A percentile compares a stretch with the other conserved stretches of the same genome.
Evolutionary conservation across 2,888 invertebrate species (phyloP).

Genomic region (Lordiphosa andalusiaca): DNA sequence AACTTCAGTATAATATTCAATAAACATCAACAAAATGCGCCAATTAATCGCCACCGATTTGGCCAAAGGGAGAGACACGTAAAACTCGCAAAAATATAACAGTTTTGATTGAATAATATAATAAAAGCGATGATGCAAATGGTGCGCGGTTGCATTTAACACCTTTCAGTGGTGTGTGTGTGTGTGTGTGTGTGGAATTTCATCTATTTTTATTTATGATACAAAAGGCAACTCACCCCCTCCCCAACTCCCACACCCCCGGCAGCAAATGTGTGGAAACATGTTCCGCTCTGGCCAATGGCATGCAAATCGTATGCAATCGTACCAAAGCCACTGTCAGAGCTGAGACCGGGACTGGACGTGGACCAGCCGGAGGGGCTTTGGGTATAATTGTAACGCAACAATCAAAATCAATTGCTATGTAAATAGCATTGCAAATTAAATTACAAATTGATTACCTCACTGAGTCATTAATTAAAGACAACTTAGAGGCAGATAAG

Average conservation of each 20-base stretch:
- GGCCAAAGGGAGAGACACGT: conserved; percentile 17
- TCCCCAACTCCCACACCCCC: background rate
- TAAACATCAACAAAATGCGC: conserved; percentile 68
- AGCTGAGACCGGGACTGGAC: conserved; percentile 1
- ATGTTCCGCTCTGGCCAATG: conserved; percentile 44
- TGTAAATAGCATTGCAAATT: conserved; percentile 76
- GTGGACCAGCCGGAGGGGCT: background rate
- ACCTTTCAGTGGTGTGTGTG: conserved; percentile 50
- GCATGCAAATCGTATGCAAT: conserved; percentile 67
- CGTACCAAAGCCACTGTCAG: conserved; percentile 40
- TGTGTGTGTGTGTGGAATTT: conserved; percentile 53
- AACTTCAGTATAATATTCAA: conserved; percentile 71
- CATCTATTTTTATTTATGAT: conserved; percentile 56
- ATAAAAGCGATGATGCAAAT: conserved; percentile 79
- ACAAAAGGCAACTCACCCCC: background rate
- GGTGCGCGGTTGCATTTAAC: conserved; percentile 70
- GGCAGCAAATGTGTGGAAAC: conserved; percentile 20
- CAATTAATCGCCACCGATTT: conserved; percentile 59
- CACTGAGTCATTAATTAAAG: conserved; percentile 76
- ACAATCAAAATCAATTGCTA: conserved; percentile 75
- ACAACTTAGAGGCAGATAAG: conserved; percentile 16
- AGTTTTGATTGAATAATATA: conserved; percentile 72
- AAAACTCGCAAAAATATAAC: conserved; percentile 20
- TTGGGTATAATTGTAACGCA: conserved; percentile 62
- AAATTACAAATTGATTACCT: conserved; percentile 78